Evolutionary conservation across 2,113 vertebrate species (phyloP).

Genomic region (Phalacrocorax aristotelis): DNA sequence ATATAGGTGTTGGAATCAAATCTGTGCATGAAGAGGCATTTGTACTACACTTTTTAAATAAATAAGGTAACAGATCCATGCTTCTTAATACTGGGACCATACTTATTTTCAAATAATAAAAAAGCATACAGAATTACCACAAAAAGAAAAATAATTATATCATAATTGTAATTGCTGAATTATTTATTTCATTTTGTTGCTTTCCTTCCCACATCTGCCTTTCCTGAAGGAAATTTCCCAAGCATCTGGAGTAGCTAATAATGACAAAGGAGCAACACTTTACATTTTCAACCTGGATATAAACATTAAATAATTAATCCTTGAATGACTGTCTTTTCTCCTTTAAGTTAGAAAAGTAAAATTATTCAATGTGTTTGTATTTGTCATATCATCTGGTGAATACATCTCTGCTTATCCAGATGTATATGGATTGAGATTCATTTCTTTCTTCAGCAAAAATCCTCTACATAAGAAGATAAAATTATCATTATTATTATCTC

Average conservation of each 20-base stretch:
- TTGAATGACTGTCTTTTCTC: background rate
- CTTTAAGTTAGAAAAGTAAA: background rate
- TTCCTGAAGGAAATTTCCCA: background rate
- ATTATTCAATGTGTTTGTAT: background rate
- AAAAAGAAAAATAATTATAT: background rate
- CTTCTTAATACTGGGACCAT: background rate
- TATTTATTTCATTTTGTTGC: background rate
- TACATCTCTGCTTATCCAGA: background rate
- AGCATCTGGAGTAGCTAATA: background rate
- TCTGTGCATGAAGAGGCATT: background rate
- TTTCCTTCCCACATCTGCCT: background rate
- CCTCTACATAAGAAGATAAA: background rate
- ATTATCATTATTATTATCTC: background rate
- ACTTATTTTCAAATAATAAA: background rate
- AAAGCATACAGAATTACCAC: background rate
- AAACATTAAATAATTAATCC: constrained; percentile 37
- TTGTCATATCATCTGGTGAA: background rate
- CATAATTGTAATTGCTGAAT: background rate
- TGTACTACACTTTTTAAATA: background rate
- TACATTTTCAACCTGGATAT: background rate
- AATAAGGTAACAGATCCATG: background rate
- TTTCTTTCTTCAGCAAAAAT: background rate
- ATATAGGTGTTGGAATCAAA: background rate
- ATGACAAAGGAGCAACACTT: background rate
- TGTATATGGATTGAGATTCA: background rate